Base-by-base conservation (phyloP, 2,113 vertebrate genomes). In the Stictonetta naevosa region DNA sequence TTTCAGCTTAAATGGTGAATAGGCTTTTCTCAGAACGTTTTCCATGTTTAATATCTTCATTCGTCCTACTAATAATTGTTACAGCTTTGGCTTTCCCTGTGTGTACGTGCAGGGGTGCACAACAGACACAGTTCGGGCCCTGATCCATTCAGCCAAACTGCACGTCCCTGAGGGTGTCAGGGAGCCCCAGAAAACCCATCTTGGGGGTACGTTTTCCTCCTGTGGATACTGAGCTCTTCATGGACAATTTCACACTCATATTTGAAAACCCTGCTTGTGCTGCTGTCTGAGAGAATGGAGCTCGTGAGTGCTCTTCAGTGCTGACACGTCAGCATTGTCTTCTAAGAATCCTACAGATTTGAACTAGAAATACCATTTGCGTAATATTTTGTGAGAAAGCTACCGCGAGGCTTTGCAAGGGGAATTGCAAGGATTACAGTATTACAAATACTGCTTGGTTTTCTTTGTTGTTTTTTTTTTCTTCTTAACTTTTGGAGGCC, bases 1-100 rank as follows among this genome's bases (percentile, higher is more conserved):
- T 88, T 93, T 82, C 31, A 40, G 8, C 83, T 92, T 83, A 78
- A 95, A 83, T 81, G 90, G 48, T 13, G 38, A 38, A 80, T 50
- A 44, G 50, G 69, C 44, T 92, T 96, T 92, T 92, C 93, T 89
- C 33, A 31, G 77, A 86, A 76, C 81, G 83, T 96, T 91, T 82
- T 80, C n/a, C 50, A 44, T 48, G 28, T 85, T 93, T 91, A 73
- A 28, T 89, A 23, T 83, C 83, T 94, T 85, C 63, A 76, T 92
- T 93, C 58, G 68, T 69, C 77, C 42, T 88, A 76, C 86, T 89
- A 29, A 63, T 93, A 86, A 55, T 63, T 72, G 36, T 74, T 78
- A 14, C 53, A 84, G 33, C 60, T 88, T 84, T 73, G 55, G 23
- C 36, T 76, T 25, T 89, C 58, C 20, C 50, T 44, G n/a, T 80